Conservation (phyloP, 2,797 vertebrate genomes). For the Erethizon dorsatum region DNA sequence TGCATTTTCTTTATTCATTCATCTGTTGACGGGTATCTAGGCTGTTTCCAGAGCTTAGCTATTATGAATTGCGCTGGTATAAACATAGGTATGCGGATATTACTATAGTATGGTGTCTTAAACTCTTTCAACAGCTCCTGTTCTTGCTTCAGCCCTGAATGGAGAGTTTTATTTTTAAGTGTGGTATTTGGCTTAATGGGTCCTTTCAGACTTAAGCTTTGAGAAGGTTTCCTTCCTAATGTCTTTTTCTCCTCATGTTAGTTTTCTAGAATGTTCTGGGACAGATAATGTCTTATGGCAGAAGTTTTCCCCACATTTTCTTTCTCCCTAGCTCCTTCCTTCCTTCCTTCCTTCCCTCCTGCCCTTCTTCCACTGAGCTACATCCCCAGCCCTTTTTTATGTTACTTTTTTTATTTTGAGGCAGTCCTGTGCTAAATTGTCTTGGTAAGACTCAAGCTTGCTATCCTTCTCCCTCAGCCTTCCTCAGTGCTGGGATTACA, state of each 20-base stretch:
- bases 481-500: not conserved
- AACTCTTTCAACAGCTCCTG: not conserved
- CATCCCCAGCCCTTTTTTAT: not conserved
- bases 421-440: not conserved
- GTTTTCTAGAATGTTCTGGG: not conserved
- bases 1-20: not conserved
- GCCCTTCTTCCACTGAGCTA: not conserved
- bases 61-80: not conserved
- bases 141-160: not conserved
- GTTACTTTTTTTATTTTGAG: not conserved
- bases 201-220: not conserved
- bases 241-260: not conserved
- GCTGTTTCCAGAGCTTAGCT: not conserved
- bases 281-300: not conserved
- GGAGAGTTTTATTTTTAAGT: not conserved
- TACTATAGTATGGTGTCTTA: not conserved
- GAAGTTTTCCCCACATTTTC: not conserved
- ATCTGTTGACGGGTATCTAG: not conserved
- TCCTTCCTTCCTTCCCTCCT: not conserved
- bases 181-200: not conserved
- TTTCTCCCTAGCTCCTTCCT: not conserved
- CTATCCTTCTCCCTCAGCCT: not conserved
- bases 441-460: not conserved
- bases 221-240: not conserved
- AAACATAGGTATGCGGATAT: not conserved